A percentile compares a stretch with the other conserved stretches of the same genome.
These are phyloP conservation scores for Lithophane semibrunnea DNA, from an alignment of 2,888 invertebrate genomes.

Conservation along the genomic window DNA sequence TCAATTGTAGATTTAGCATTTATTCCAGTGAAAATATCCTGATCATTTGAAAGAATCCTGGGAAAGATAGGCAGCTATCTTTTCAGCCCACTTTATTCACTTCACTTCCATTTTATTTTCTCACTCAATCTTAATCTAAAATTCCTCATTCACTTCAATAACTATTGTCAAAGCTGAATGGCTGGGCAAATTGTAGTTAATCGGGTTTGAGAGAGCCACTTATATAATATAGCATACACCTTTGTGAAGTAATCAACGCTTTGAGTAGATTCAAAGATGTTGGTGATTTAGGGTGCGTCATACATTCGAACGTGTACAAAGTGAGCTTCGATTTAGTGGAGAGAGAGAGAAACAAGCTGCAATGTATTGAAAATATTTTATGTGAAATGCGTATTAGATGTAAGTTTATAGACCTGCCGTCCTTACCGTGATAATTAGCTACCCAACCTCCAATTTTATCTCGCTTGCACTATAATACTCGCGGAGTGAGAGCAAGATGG, in stretches of 20 bases:
- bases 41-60: neutral
- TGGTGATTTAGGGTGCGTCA: neutral
- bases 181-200: slow-evolving; percentile 59
- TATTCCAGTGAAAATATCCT: neutral
- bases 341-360: neutral
- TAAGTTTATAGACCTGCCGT: no score
- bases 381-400: neutral
- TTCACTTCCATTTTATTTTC: slow-evolving; percentile 23
- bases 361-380: neutral
- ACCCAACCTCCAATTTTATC: no score
- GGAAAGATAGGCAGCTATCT: neutral
- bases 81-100: slow-evolving; percentile 8
- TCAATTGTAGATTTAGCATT: neutral
- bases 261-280: slow-evolving; percentile 31
- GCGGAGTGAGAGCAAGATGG: no score
- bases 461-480: no score
- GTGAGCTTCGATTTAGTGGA: neutral
- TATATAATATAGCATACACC: slow-evolving; percentile 39
- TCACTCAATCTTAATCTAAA: slow-evolving; percentile 43
- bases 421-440: no score
- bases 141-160: slow-evolving; percentile 55
- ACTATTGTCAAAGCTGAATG: slow-evolving; percentile 61
- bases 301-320: neutral
- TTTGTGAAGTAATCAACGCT: slow-evolving; percentile 57
- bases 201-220: slow-evolving; percentile 53